phyloP scores from a whole-genome alignment of 1,140 invertebrate species.

The Eriosoma lanigerum region DNA sequence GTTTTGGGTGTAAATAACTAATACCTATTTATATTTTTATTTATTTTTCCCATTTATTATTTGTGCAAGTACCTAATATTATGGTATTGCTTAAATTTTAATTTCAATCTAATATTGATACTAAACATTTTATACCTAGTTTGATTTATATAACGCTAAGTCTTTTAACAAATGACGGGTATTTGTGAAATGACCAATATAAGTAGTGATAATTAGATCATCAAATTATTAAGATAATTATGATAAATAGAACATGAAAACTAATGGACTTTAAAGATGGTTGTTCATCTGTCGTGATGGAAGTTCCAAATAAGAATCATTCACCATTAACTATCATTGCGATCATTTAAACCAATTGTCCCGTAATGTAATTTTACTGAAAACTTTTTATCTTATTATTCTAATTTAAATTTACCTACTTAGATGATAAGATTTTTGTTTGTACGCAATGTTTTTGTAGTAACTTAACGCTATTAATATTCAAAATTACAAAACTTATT shows the following conservation, averaged over 20 bases:
- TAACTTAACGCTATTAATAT: constrained; percentile 39
- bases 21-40: too few relatives aligned
- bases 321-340: constrained; percentile 8
- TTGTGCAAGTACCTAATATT: too few relatives aligned
- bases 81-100: too few relatives aligned
- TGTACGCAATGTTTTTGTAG: constrained; percentile 9
- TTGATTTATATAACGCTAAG: too few relatives aligned
- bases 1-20: too few relatives aligned
- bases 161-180: neutral
- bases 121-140: too few relatives aligned
- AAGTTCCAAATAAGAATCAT: neutral
- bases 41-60: too few relatives aligned
- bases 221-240: constrained; percentile 1
- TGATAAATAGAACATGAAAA: constrained; percentile 4
- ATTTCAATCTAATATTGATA: too few relatives aligned
- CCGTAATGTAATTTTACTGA: constrained; percentile 2
- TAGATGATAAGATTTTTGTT: constrained; percentile 33
- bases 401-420: neutral
- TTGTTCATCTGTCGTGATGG: neutral
- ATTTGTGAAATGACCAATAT: neutral
- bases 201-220: neutral
- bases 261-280: constrained; percentile 2
- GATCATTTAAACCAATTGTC: constrained; percentile 30
- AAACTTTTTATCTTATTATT: constrained; percentile 29
- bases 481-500: constrained; percentile 31